Conservation (phyloP, 2,113 vertebrate genomes). For the Falco punctatus region DNA sequence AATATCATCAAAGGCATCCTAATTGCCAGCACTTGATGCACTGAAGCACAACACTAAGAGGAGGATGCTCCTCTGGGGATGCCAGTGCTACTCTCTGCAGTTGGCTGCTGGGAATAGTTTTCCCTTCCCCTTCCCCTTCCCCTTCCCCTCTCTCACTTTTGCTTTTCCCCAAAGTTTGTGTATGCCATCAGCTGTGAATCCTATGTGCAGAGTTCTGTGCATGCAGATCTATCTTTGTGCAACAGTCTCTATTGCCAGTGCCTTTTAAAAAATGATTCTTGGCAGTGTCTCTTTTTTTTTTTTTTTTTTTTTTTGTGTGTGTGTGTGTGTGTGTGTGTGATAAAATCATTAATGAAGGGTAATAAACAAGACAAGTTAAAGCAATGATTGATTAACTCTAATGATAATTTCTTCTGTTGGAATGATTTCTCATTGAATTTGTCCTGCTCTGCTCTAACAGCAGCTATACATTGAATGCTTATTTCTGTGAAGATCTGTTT, state of each 20-base stretch:
- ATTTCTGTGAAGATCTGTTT: not conserved
- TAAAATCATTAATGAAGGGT: not conserved
- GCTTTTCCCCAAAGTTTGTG: not conserved
- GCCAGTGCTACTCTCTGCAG: not conserved
- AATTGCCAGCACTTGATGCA: not conserved
- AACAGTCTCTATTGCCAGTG: not conserved
- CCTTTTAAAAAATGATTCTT: not conserved
- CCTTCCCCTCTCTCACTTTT: not conserved
- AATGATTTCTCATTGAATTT: not conserved
- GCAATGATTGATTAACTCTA: not conserved
- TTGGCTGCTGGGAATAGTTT: not conserved
- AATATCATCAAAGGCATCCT: not conserved
- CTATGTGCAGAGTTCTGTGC: not conserved
- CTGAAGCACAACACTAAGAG: not conserved
- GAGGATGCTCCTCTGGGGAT: not conserved
- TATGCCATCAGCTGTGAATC: not conserved
- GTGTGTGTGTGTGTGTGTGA: too few species aligned
- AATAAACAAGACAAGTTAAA: not conserved
- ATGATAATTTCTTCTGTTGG: not conserved
- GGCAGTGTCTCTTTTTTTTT: not conserved
- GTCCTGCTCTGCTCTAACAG: not conserved
- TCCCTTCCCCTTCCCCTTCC: not conserved
- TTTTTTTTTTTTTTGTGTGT: not conserved
- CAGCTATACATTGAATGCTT: not conserved
- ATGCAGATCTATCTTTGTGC: not conserved